phyloP scores from a whole-genome alignment of 2,797 vertebrate genomes.

The Rhincodon typus region DNA sequence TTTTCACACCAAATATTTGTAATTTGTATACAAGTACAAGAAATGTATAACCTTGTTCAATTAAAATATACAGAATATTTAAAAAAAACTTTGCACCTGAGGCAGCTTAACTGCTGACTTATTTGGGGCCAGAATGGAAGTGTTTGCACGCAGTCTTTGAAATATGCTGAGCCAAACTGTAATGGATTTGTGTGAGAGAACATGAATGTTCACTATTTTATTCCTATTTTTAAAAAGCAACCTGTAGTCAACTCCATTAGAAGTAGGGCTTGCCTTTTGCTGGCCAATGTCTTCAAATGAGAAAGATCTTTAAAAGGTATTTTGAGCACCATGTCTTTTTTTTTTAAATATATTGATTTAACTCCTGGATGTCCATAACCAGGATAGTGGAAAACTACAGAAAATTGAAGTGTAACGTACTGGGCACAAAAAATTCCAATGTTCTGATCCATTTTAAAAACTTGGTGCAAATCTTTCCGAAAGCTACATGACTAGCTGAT shows the following conservation, averaged over 20 bases:
- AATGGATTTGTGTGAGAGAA: not conserved
- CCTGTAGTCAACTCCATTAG: not conserved
- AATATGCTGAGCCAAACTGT: not conserved
- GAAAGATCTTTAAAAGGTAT: not conserved
- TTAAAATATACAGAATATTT: not conserved
- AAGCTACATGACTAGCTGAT: not conserved
- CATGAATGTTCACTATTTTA: not conserved
- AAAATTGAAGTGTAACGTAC: not conserved
- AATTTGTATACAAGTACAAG: constrained; percentile 19
- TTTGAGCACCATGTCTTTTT: not conserved
- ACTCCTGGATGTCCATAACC: not conserved
- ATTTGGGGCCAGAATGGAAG: constrained; percentile 6
- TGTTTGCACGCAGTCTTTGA: not conserved
- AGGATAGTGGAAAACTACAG: not conserved
- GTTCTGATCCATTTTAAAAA: not conserved
- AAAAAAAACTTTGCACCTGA: not conserved
- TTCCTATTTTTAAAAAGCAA: not conserved
- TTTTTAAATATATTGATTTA: not conserved
- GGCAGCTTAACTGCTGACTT: not conserved
- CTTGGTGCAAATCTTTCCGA: not conserved
- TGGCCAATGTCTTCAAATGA: constrained; percentile 16
- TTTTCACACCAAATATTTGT: constrained; percentile 18
- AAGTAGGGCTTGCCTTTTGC: not conserved
- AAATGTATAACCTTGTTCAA: not conserved
- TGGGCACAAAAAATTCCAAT: not conserved